A percentile compares a stretch with the other conserved stretches of the same genome.
phyloP scores from a whole-genome alignment of 2,797 vertebrate genomes.

The Brotula barbata region DNA sequence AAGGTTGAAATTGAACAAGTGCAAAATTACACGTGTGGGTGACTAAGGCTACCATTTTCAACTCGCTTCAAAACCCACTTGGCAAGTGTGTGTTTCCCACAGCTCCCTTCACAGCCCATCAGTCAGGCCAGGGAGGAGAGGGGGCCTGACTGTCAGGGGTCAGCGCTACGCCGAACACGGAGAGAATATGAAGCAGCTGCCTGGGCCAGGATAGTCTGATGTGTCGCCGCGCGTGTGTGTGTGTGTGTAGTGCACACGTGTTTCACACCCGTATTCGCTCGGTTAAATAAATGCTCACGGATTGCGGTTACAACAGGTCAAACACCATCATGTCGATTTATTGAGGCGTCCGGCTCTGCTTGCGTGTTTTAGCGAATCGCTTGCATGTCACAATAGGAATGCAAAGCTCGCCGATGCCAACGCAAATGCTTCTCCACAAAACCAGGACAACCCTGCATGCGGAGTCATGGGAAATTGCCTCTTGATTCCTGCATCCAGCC shows the following conservation, averaged over 20 bases:
- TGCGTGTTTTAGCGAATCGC: no score
- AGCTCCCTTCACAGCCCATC: constrained; percentile 71
- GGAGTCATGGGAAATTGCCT: constrained; percentile 57
- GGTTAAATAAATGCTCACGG: constrained; percentile 19
- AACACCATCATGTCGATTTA: constrained; percentile 11
- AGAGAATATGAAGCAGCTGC: constrained; percentile 74
- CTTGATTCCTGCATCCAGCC: constrained; percentile 28
- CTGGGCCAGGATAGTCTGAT: constrained; percentile 42
- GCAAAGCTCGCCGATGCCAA: constrained; percentile 44
- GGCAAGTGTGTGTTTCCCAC: constrained; percentile 68
- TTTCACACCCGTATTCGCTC: constrained; percentile 13
- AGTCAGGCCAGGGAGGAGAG: constrained; percentile 62
- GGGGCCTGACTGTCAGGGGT: constrained; percentile 64
- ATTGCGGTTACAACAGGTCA: constrained; percentile 17
- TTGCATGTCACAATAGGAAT: constrained; percentile 39
- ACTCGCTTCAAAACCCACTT: constrained; percentile 66
- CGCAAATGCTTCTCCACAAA: constrained; percentile 40
- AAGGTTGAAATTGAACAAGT: constrained; percentile 52
- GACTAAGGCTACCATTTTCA: constrained; percentile 61
- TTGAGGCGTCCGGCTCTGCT: no score
- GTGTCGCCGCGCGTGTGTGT: constrained; percentile 33
- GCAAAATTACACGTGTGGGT: constrained; percentile 67
- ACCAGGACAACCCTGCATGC: constrained; percentile 38
- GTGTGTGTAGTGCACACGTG: constrained; percentile 7
- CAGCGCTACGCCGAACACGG: constrained; percentile 56